phyloP scores from a whole-genome alignment of 2,888 invertebrate genomes.

The Azorinus chamasolen region DNA sequence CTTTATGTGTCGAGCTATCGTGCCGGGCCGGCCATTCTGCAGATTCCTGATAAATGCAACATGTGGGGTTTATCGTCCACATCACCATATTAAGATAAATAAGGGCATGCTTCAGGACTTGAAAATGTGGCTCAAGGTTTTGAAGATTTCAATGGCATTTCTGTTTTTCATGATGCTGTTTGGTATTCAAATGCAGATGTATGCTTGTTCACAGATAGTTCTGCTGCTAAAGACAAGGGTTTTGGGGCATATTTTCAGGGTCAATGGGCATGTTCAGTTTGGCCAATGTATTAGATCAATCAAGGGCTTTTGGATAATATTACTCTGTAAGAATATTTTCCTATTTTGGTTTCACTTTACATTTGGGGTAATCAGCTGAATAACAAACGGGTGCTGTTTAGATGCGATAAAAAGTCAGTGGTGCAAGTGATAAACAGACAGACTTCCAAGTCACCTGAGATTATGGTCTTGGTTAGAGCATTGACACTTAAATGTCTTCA shows the following conservation, averaged over 20 bases:
- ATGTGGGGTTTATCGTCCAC: not conserved
- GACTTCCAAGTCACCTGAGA: conserved; percentile 21
- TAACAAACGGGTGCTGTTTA: too few relatives aligned
- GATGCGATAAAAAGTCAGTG: too few relatives aligned
- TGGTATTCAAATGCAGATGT: conserved; percentile 10
- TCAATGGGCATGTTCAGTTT: conserved; percentile 1
- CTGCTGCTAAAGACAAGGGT: not conserved
- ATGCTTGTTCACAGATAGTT: conserved; percentile 6
- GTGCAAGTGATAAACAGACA: too few relatives aligned
- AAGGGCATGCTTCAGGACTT: conserved; percentile 8
- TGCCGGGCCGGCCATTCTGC: conserved; percentile 41
- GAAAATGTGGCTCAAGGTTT: conserved; percentile 1
- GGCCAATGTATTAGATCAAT: conserved; percentile 5
- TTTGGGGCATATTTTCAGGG: not conserved
- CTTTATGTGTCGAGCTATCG: conserved; percentile 41
- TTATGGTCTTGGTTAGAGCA: conserved; percentile 36
- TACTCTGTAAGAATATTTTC: conserved; percentile 22
- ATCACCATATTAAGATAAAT: not conserved
- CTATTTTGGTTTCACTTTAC: conserved; percentile 28
- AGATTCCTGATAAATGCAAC: conserved; percentile 24
- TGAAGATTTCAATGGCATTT: conserved; percentile 13
- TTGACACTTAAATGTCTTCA: conserved; percentile 24
- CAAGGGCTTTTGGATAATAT: conserved; percentile 10
- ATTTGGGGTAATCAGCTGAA: conserved; percentile 26
- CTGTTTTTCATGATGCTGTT: conserved; percentile 36